These are phyloP conservation scores for Eilema sororculum DNA, from an alignment of 2,888 invertebrate genomes.

Conservation along the genomic window DNA sequence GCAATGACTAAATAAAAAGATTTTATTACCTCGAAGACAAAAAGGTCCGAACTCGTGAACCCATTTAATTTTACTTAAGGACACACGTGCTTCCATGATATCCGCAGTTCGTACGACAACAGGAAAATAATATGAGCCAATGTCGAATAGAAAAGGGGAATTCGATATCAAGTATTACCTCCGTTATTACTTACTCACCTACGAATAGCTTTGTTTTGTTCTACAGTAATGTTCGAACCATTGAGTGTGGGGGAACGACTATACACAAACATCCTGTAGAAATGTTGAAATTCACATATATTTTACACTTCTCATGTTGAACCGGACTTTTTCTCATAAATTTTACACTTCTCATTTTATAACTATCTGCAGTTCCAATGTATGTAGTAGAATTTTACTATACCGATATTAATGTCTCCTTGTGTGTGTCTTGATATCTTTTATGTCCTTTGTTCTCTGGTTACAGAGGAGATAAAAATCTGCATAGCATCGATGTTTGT, in stretches of 20 bases:
- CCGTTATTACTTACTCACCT: conserved; percentile 59
- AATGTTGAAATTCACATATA: conserved; percentile 48
- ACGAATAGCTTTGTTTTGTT: conserved; percentile 63
- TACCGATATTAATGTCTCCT: conserved; percentile 42
- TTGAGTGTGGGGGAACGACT: conserved; percentile 39
- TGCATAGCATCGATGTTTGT: conserved; percentile 46
- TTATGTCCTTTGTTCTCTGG: conserved; percentile 53
- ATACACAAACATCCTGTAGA: conserved; percentile 49
- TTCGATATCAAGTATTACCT: conserved; percentile 62
- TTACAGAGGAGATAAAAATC: conserved; percentile 49
- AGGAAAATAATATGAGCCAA: conserved; percentile 61
- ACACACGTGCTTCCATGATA: conserved; percentile 51
- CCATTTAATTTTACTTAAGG: conserved; percentile 44
- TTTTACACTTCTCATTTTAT: conserved; percentile 41
- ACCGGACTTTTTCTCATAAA: conserved; percentile 46
- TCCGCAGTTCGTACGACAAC: conserved; percentile 55
- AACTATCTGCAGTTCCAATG: conserved; percentile 31
- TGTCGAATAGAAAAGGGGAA: conserved; percentile 45
- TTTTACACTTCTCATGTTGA: conserved; percentile 37
- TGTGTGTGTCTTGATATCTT: conserved; percentile 35
- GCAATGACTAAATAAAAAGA: conserved; percentile 22
- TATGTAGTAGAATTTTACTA: conserved; percentile 38
- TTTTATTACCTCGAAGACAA: conserved; percentile 33
- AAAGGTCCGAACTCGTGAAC: conserved; percentile 20
- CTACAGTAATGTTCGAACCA: conserved; percentile 52